Evolutionary conservation across 2,888 invertebrate species (phyloP), one percentile per base, ranked within the genome.

Genomic region (Sminthurides aquaticus): DNA sequence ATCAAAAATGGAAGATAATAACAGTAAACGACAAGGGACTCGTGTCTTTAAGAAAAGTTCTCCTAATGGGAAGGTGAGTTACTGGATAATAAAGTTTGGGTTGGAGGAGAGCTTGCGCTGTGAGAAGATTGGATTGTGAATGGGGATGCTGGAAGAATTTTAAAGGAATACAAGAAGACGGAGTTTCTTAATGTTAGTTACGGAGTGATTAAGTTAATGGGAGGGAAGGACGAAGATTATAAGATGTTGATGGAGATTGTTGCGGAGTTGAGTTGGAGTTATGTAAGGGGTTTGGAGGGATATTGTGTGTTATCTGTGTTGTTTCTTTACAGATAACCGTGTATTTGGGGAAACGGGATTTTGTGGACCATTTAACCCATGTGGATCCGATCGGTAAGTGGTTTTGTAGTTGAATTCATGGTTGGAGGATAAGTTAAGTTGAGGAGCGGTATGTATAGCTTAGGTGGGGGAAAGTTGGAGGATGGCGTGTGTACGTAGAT

Each of bases 31-130:
- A 58, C 71, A 71, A 68, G 73, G 71, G 28, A 71, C 72, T 11
- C 65, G 93, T 79, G 96, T 96, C 60, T 96, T 95, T 82, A 96
- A 96, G 84, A 96, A 96, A 81, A 93, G 93, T 80, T 93, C 93
- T 69, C 94, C 94, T 61, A 96, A 96, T 84, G 94, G 94, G 77
- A 95, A 94, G 85, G 89, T 89, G 80, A 79, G 79, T 8, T n/a
- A 11, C 11, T n/a, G n/a, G n/a, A n/a, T n/a, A n/a, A n/a, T n/a
- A n/a, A n/a, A n/a, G n/a, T n/a, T n/a, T n/a, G 25, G n/a, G n/a
- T 8, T 20, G 54, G 54, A 24, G 24, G 11, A 52, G 24, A 11
- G 24, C 8, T n/a, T n/a, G n/a, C n/a, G n/a, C n/a, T n/a, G n/a
- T n/a, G n/a, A n/a, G n/a, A n/a, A n/a, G n/a, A n/a, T n/a, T n/a